Percentiles rank a stretch among this genome's conserved stretches.
These are phyloP conservation scores for Ectemnius continuus DNA, from an alignment of 2,888 invertebrate species.

Conservation along the genomic window DNA sequence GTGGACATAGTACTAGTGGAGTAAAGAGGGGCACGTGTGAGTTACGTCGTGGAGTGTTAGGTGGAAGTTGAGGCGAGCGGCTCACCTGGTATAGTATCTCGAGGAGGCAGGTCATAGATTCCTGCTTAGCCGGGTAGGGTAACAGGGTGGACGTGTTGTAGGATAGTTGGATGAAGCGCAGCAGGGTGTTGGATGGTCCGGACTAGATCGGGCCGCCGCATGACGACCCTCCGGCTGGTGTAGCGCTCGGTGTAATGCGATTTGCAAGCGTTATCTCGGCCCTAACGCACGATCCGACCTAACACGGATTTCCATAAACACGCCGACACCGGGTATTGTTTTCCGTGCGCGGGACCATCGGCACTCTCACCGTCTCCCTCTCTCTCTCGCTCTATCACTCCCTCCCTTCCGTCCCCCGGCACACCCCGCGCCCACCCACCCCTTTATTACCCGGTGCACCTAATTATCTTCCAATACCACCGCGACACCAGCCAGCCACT, in stretches of 20 bases:
- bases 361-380: too few relatives aligned
- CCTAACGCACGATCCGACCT: constrained; percentile 65
- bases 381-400: too few relatives aligned
- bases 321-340: constrained; percentile 68
- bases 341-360: constrained; percentile 53
- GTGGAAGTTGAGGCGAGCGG: not conserved
- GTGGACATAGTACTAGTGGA: too few relatives aligned
- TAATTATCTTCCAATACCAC: constrained; percentile 56
- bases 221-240: constrained; percentile 39
- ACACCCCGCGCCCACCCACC: constrained; percentile 7
- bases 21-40: too few relatives aligned
- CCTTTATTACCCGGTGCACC: constrained; percentile 54
- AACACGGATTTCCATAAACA: constrained; percentile 73
- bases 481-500: not conserved
- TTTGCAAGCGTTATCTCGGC: constrained; percentile 76
- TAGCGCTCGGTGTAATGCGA: constrained; percentile 72
- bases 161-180: constrained; percentile 36
- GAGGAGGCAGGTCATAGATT: not conserved
- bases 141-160: constrained; percentile 29
- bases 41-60: too few relatives aligned
- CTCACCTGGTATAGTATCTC: constrained; percentile 1
- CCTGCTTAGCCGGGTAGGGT: constrained; percentile 3
- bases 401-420: not conserved
- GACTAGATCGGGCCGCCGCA: constrained; percentile 23
- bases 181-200: constrained; percentile 4